These are phyloP conservation scores for Pipistrellus kuhlii DNA, from an alignment of 2,797 vertebrate genomes.

Conservation along the genomic window DNA sequence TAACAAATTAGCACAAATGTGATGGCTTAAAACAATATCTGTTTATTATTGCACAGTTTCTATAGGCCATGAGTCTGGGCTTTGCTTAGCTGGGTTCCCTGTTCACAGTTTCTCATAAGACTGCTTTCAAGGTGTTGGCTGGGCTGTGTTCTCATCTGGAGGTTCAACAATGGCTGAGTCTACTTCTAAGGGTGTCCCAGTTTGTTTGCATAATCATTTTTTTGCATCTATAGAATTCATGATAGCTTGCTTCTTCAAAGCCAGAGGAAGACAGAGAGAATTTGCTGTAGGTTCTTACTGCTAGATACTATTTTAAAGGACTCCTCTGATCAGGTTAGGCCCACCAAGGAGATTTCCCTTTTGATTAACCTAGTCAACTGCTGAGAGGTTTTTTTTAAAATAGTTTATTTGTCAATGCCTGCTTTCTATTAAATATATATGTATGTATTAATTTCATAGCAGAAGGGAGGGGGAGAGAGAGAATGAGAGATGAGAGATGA, in stretches of 20 bases:
- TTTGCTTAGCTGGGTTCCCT: neutral
- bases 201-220: conserved; percentile 56
- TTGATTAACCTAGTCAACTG: conserved; percentile 29
- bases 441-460: too few relatives aligned
- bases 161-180: neutral
- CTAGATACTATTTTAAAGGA: conserved; percentile 40
- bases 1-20: conserved; percentile 3
- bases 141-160: conserved; percentile 50
- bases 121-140: conserved; percentile 4
- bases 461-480: too few relatives aligned
- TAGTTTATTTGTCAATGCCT: too few relatives aligned
- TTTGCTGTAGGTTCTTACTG: conserved; percentile 7
- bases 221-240: neutral
- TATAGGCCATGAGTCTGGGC: neutral
- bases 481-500: too few relatives aligned
- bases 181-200: neutral
- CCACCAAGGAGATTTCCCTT: conserved; percentile 1
- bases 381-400: neutral
- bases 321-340: conserved; percentile 15
- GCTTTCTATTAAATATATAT: too few relatives aligned
- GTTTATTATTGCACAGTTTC: neutral
- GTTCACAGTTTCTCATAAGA: neutral
- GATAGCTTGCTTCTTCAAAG: conserved; percentile 25
- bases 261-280: neutral
- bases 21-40: conserved; percentile 35